phyloP scores from a whole-genome alignment of 2,797 vertebrate genomes.

The Xenentodon cancila region DNA sequence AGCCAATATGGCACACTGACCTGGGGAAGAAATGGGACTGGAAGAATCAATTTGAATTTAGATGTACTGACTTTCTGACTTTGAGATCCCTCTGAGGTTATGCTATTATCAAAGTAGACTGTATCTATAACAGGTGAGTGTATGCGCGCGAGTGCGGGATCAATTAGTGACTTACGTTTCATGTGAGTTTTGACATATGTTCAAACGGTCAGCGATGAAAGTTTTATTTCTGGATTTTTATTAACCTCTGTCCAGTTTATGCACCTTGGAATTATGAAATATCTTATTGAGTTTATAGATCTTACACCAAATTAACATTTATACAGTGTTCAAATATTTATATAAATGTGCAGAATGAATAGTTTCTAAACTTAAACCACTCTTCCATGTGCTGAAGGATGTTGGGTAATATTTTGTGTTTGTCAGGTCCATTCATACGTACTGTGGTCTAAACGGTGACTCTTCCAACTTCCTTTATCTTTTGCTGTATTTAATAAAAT shows the following conservation, averaged over 20 bases:
- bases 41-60: slow-evolving; percentile 60
- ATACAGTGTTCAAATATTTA: neutral
- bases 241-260: neutral
- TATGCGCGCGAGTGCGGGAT: neutral
- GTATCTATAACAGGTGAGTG: slow-evolving; percentile 14
- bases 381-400: neutral
- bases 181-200: slow-evolving; percentile 1
- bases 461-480: no score
- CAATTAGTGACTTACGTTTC: slow-evolving; percentile 29
- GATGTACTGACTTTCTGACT: slow-evolving; percentile 62
- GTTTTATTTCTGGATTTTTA: neutral
- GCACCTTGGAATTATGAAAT: neutral
- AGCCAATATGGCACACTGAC: slow-evolving; percentile 71
- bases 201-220: neutral
- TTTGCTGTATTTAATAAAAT: no score
- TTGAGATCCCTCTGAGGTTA: slow-evolving; percentile 22
- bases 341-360: no score
- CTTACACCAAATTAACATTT: neutral
- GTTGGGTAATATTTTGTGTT: no score
- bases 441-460: no score
- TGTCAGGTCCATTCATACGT: no score
- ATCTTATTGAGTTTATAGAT: neutral
- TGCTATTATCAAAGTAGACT: slow-evolving; percentile 25
- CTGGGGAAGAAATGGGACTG: slow-evolving; percentile 59
- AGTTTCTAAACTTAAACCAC: neutral